Evolutionary conservation across 2,113 vertebrate genomes (phyloP), one percentile per base, ranked within the genome.

Genomic region (Myxocyprinus asiaticus): DNA sequence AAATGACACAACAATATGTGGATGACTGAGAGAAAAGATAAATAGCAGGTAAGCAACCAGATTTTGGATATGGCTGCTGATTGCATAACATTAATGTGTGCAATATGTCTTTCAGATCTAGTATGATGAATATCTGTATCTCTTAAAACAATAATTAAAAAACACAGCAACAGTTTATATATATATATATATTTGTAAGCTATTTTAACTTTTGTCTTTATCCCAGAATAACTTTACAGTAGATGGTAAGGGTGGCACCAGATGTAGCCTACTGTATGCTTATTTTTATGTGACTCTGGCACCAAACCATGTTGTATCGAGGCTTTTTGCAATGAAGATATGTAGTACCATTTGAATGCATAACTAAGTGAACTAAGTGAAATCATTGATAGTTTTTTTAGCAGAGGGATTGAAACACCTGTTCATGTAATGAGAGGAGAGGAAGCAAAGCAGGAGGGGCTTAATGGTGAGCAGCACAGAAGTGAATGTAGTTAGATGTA

Each of bases 401-500:
- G 7, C 42, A n/a, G 53, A 56, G 51, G 9, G 8, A 58, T 58
- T 33, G 8, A 58, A 45, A 6, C 50, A 69, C 45, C 56, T 48
- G 44, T 74, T 74, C 14, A 48, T 48, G 11, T 43, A 9, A 17
- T 63, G 58, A 42, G 45, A 75, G 4, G 72, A 63, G 15, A 75
- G 70, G 48, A 59, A 72, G 58, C 7, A 47, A 4, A 48, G 45
- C 44, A 62, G 58, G 71, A 74, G 58, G 58, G 58, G 71, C 58
- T 50, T 48, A 9, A 9, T 44, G 4, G 43, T 17, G 58, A 7
- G 14, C 14, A 15, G 53, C 7, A 10, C 4, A 33, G 55, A 7
- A 14, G 0, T 17, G 15, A 56, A 43, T 44, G 51, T 71, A 43
- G 33, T 43, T 74, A 15, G 14, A 58, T 72, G 55, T 47, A 42